Evolutionary conservation across 92 coral and sea anemone species (phyloP), one percentile per base, ranked within the genome.

Genomic region (Umimayanthus kanabou): DNA sequence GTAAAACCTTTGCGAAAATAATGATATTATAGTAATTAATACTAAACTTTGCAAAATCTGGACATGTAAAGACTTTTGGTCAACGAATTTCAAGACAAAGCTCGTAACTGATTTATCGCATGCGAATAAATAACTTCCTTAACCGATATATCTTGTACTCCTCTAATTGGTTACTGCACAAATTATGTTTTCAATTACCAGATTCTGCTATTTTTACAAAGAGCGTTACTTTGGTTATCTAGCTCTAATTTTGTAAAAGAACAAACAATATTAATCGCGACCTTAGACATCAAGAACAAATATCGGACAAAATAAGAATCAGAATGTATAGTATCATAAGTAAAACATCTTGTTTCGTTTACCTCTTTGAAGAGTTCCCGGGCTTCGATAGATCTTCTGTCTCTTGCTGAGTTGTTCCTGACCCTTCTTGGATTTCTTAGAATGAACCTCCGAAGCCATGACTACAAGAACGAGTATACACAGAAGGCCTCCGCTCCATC

Each of bases 371-470:
- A 65, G 74, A 22, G 15, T 40, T 43, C 50, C 37, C 28, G 18
- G 73, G 69, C 53, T 33, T 39, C 29, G 75, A 22, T 81, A 81
- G 20, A 81, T 81, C 14, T 39, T 81, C 10, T 64, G 26, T 81
- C 85, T 65, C 53, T 81, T 81, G 39, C 10, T 65, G 16, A 39
- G 30, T 3, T n/a, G 37, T 20, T 42, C 49, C 16, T 58, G 23
- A 11, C 28, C 50, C 29, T 26, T 81, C 33, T 81, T 81, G 53
- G 18, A 47, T 0, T 77, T 43, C 81, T 47, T 61, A 22, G 85
- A 65, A 23, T 37, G 33, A 13, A 25, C 76, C 20, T 61, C 75
- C 13, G 23, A 20, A 18, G 18, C 28, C 73, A 40, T 23, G 4
- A 81, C 22, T 39, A 43, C 7, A 58, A 81, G 29, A 6, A 39